Evolutionary conservation across 2,797 vertebrate species (phyloP), one percentile per base, ranked within the genome.

Genomic region (Gymnothorax reevesii): DNA sequence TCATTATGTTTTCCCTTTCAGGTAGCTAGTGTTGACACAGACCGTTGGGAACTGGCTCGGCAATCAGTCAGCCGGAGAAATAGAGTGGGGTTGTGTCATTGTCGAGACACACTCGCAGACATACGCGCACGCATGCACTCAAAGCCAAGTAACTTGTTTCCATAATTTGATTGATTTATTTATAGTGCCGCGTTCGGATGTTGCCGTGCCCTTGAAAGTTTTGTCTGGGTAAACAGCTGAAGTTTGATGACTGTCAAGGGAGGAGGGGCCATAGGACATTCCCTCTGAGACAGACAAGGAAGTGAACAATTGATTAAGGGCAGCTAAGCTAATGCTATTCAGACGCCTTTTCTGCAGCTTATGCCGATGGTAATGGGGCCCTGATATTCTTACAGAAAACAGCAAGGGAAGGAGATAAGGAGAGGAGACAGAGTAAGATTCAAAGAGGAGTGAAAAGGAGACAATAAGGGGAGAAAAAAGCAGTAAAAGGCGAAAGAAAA

Each of bases 1-100:
- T 25, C 87, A 88, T 86, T 86, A 84, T 59, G 54, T 13, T 75
- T 85, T n/a, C 60, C 83, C 66, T 87, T 60, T 87, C 83, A 85
- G 80, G 77, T 73, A 84, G 66, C 83, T 13, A 64, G 77, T 80
- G 77, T 80, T 80, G 77, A 80, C 77, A n/a, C 77, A 80, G 77
- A 80, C 52, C 20, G 10, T 22, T 54, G 52, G 77, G 77, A 80
- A n/a, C 49, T 54, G 77, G 77, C 77, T 54, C 20, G 20, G 52
- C 77, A 80, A 80, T 80, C 77, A 80, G 77, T 80, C 77, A 80
- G 49, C 77, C n/a, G 42, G 77, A 55, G 52, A 80, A 54, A 54
- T 55, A 52, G 75, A 52, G 75, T 20, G 33, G 6, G 75, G 15
- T 79, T 79, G 49, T 6, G 42, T 79, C 75, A 79, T 52, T 83